A percentile compares a stretch with the other conserved stretches of the same genome.
Conservation (phyloP, 2,797 vertebrate genomes). For the Clamator glandarius region DNA sequence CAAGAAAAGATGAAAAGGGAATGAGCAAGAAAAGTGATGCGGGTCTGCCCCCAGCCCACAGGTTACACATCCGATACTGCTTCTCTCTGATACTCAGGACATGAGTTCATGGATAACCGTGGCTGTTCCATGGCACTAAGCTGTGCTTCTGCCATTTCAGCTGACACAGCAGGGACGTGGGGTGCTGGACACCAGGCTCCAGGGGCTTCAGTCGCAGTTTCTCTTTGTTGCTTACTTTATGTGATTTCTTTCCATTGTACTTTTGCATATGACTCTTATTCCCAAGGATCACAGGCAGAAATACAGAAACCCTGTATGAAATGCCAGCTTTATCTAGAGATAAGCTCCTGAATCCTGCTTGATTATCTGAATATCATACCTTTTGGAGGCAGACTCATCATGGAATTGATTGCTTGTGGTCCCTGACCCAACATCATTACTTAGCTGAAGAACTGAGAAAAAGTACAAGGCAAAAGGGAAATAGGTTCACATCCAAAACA, state of each 20-base stretch:
- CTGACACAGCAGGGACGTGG: not conserved
- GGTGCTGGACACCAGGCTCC: not conserved
- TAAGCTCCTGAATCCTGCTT: not conserved
- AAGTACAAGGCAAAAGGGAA: not conserved
- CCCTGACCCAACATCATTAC: not conserved
- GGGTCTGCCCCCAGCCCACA: not conserved
- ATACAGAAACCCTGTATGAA: not conserved
- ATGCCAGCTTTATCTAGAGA: not conserved
- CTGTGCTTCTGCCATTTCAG: not conserved
- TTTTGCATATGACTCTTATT: not conserved
- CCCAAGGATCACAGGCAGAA: not conserved
- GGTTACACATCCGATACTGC: not conserved
- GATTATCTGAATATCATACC: not conserved
- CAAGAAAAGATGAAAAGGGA: not conserved
- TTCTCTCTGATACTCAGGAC: not conserved
- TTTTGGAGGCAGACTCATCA: not conserved
- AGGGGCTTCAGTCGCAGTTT: not conserved
- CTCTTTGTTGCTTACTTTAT: not conserved
- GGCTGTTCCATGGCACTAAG: not conserved
- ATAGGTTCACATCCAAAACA: not conserved
- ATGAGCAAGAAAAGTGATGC: not conserved
- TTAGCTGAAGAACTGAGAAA: not conserved
- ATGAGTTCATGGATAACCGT: rapidly evolving
- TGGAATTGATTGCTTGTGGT: not conserved
- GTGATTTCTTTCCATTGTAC: not conserved